Percentiles rank a stretch among this genome's conserved stretches.
Conservation (phyloP, 2,888 invertebrate genomes). For the Punctoribates punctum region DNA sequence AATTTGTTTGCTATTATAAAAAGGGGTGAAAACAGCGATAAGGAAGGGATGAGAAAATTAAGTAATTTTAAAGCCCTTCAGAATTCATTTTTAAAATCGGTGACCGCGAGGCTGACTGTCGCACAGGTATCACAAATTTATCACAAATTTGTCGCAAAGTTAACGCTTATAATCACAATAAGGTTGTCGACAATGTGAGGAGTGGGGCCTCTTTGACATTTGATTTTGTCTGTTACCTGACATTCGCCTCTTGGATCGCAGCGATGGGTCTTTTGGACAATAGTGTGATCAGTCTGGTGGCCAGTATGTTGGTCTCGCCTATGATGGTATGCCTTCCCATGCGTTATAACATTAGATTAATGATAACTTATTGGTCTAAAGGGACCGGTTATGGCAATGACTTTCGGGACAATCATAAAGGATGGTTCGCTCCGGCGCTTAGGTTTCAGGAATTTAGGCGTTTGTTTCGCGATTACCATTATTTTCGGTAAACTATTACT, state of each 20-base stretch:
- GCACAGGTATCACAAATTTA: slow-evolving; percentile 57
- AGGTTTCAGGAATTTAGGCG: slow-evolving; percentile 65
- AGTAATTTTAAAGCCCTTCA: slow-evolving; percentile 48
- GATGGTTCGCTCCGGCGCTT: slow-evolving; percentile 63
- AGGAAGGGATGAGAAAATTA: slow-evolving; percentile 12
- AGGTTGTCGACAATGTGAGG: slow-evolving; percentile 65
- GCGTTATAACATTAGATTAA: neutral
- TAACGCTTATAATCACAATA: slow-evolving; percentile 4
- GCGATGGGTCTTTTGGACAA: slow-evolving; percentile 70
- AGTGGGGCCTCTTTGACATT: slow-evolving; percentile 69
- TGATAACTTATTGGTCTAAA: slow-evolving; percentile 51
- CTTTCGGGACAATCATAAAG: slow-evolving; percentile 67
- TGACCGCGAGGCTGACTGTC: slow-evolving; percentile 65
- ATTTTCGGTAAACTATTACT: slow-evolving; percentile 57
- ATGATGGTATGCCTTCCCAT: slow-evolving; percentile 62
- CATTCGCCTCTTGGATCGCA: slow-evolving; percentile 71
- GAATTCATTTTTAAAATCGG: slow-evolving; percentile 62
- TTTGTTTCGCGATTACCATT: slow-evolving; percentile 65
- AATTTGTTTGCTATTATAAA: neutral
- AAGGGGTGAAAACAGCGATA: slow-evolving; percentile 3
- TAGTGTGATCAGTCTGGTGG: slow-evolving; percentile 68
- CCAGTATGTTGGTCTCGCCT: slow-evolving; percentile 76
- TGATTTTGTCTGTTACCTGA: slow-evolving; percentile 67
- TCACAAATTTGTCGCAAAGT: neutral
- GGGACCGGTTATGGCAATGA: slow-evolving; percentile 73